These are phyloP conservation scores for Notothenia coriiceps DNA, from an alignment of 2,113 vertebrate species.

Conservation along the genomic window DNA sequence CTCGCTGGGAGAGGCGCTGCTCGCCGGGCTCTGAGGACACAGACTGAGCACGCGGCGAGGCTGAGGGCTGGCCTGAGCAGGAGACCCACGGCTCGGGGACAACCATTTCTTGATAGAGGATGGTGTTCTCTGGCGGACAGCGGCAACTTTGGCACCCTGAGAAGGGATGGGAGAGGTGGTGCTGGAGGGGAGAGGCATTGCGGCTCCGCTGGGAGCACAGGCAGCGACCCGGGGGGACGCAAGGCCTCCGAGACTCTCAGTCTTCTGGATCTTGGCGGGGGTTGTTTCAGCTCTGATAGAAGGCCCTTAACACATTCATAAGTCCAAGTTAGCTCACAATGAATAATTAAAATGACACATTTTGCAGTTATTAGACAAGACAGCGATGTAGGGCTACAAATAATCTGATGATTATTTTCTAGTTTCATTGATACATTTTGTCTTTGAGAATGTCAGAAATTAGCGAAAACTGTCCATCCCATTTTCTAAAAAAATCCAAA, in stretches of 20 bases:
- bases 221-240: constrained; percentile 87
- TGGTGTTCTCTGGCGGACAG: constrained; percentile 71
- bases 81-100: constrained; percentile 78
- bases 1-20: constrained; percentile 60
- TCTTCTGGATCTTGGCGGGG: constrained; percentile 84
- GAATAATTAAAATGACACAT: not conserved
- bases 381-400: too few species aligned
- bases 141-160: constrained; percentile 28
- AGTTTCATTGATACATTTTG: too few species aligned
- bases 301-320: constrained; percentile 42
- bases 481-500: too few species aligned
- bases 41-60: constrained; percentile 85
- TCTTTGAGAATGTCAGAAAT: too few species aligned
- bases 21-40: constrained; percentile 80
- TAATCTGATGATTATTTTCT: too few species aligned
- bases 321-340: not conserved
- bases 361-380: not conserved
- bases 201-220: constrained; percentile 88
- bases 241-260: constrained; percentile 59
- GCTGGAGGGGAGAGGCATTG: constrained; percentile 89
- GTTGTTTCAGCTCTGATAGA: constrained; percentile 75
- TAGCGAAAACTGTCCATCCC: too few species aligned
- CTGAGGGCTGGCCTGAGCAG: constrained; percentile 66
- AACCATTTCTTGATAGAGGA: constrained; percentile 91
- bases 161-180: constrained; percentile 79